Evolutionary conservation across 2,888 invertebrate species (phyloP), one percentile per base, ranked within the genome.

Genomic region (Caenorhabditis angaria): DNA sequence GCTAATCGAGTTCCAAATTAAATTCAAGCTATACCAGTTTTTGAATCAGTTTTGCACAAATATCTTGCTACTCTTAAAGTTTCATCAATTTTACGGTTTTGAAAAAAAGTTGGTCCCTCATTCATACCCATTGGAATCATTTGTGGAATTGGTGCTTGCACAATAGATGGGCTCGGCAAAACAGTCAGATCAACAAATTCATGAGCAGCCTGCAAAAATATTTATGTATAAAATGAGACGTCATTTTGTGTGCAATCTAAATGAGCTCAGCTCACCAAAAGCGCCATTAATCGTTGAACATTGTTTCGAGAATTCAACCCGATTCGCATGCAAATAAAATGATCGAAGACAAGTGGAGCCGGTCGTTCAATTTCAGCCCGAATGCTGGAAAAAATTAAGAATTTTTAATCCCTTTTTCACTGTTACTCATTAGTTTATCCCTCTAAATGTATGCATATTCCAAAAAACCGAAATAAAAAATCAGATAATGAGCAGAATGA

Each of bases 281-380:
- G 58, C 27, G 78, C 78, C 78, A 78, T 78, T 51, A 78, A 65
- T 64, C 72, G 67, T 54, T 78, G 78, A 50, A 78, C 78, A 70
- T 78, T 78, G 53, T 78, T 78, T 20, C 64, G 35, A 3, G 78
- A 78, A 66, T 78, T 78, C 18, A 78, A 55, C 1, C 78, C 78
- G 32, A 78, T 78, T 3, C 78, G 60, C 78, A 78, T 78, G 48
- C 78, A 78, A 65, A 78, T 78, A 59, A 78, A 78, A 53, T 78
- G 78, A 47, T 78, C 78, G 48, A 78, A 78, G 1, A 78, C 73
- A 8, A 78, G 35, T 14, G 78, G 78, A 12, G 72, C 68, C 8
- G 67, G 64, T 35, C 68, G 72, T 32, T 29, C 55, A 32, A 56
- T n/a, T 32, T 56, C 55, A 5, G 20, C 55, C 4, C 55, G 29